Base-by-base conservation (phyloP, 2,797 vertebrate genomes). In the Echeneis naucrates region DNA sequence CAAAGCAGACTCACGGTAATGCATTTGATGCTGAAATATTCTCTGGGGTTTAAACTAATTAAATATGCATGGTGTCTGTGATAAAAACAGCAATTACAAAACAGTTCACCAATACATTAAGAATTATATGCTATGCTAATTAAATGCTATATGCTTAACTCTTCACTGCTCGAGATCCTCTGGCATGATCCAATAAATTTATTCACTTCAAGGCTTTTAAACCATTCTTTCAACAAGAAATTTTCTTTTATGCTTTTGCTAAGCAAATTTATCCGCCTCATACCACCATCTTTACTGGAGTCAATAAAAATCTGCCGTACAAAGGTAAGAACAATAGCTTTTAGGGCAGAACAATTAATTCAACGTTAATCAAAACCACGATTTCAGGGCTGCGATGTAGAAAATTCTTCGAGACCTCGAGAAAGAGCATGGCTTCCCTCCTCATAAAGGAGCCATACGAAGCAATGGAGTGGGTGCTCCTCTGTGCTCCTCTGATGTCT, bases 1-100 rank as follows among this genome's bases (percentile, higher is more conserved):
- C 32, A 61, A 55, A 77, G 82, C 70, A 57, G 68, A 82, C 51
- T 72, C 30, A 42, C 42, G 37, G 50, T 72, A 64, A 62, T 64
- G 73, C 48, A 50, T 42, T 30, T 63, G 35, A 65, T 63, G 35
- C 21, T 19, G 30, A 58, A 70, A 48, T 54, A 56, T 51, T 64
- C 51, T 38, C 61, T 17, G 23, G 53, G 61, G 61, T 55, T 66
- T 37, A 44, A 56, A 66, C 61, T 65, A 42, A 21, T 33, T 42
- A 37, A 53, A 64, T 65, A 30, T 45, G 40, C 52, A 24, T 13
- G 17, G 51, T 14, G 53, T 44, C 21, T 48, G 40, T 26, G 23
- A 42, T 50, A 55, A 63, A 55, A 50, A 47, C 6, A 27, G 17
- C 12, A n/a, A 61, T 24, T 48, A 51, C 38, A 33, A 71, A 57